phyloP scores from a whole-genome alignment of 2,797 vertebrate species.

The Chaetophractus vellerosus region DNA sequence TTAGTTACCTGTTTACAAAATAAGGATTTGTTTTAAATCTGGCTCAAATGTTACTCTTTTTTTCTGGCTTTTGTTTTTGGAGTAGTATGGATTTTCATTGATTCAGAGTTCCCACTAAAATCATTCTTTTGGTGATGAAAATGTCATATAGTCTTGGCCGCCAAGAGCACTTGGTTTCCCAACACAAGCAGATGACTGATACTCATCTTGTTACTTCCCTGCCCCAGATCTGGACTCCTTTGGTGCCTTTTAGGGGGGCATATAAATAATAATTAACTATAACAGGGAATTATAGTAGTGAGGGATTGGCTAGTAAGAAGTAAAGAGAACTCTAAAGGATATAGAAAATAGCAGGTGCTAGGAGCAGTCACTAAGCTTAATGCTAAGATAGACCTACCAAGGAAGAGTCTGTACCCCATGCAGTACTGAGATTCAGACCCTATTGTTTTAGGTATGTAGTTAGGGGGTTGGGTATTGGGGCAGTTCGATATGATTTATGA shows the following conservation, averaged over 20 bases:
- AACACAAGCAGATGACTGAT: not conserved
- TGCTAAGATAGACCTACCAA: constrained; percentile 3
- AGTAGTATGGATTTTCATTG: constrained; percentile 21
- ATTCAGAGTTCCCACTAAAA: not conserved
- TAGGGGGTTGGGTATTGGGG: too few species aligned
- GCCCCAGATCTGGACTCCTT: not conserved
- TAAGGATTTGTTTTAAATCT: constrained; percentile 61
- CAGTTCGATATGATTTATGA: too few species aligned
- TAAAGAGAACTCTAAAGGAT: constrained; percentile 26
- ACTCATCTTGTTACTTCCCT: not conserved
- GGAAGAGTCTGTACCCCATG: not conserved
- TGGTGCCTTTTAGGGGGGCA: not conserved
- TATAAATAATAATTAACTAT: constrained; percentile 15
- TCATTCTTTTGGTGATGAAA: constrained; percentile 32
- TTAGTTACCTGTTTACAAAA: constrained; percentile 24
- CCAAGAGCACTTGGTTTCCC: constrained; percentile 4
- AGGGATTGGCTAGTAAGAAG: constrained; percentile 27
- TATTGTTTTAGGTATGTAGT: not conserved
- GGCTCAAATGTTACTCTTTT: not conserved
- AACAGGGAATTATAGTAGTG: not conserved
- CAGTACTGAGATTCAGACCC: not conserved
- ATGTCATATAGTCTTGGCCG: not conserved
- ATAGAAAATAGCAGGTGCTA: not conserved
- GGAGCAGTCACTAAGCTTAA: not conserved
- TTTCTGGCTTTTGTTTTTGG: not conserved